Evolutionary conservation across 2,888 invertebrate species (phyloP), one percentile per base, ranked within the genome.

Genomic region (Aporophyla nigra): DNA sequence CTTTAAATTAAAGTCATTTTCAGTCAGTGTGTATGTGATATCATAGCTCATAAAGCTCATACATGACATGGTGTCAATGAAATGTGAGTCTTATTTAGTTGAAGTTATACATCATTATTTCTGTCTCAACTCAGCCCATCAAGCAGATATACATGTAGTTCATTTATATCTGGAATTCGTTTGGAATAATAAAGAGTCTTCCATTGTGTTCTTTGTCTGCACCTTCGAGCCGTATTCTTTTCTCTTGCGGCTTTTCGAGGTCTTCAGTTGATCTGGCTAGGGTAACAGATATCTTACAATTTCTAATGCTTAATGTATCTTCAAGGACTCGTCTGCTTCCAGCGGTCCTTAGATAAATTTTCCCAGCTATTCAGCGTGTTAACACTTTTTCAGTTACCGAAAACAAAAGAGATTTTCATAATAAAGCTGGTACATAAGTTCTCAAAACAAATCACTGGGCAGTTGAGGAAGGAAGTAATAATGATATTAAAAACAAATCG

Each of bases 381-480:
- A 53, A 21, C 21, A 9, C 1, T 21, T 19, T 21, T 53, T 9
- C n/a, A 54, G 54, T 54, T 54, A n/a, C 5, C 54, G 54, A 54
- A n/a, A n/a, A 43, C 43, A 43, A 9, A 33, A 33, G 33, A 33
- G 3, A 33, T 33, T 33, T 33, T 33, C 33, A 33, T 33, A 33
- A 33, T 33, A 33, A 33, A 33, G 33, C 33, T 33, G 33, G 33
- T 33, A 1, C 33, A 9, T 9, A 43, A 27, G 40, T 33, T 58
- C 14, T 2, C 16, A 61, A 76, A 54, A 33, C 14, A 40, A 73
- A 61, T 43, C n/a, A 40, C 58, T 16, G 27, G 5, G 9, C 9
- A 68, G 14, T 76, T 76, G 49, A 82, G 70, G 61, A 84, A 80
- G 85, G 65, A 74, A 66, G 66, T 46, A 56, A 40, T 46, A 56